phyloP scores from a whole-genome alignment of 2,113 vertebrate species.

The Hirundichthys speculiger region DNA sequence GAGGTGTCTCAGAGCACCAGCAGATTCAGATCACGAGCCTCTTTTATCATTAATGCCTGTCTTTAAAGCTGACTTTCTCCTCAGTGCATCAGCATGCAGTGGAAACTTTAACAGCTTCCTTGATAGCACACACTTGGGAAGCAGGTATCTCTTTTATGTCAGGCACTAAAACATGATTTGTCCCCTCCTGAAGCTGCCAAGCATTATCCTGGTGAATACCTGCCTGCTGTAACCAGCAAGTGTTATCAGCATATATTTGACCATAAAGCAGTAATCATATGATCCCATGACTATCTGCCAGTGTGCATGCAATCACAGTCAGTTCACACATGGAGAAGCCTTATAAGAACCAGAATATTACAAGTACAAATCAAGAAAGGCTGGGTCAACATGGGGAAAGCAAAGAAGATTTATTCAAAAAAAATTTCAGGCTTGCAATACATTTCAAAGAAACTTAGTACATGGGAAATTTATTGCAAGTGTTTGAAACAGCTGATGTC shows the following conservation, averaged over 20 bases:
- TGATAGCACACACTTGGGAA: neutral
- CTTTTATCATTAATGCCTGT: neutral
- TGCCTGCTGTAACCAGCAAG: neutral
- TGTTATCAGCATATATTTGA: neutral
- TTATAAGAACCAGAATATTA: too few relatives aligned
- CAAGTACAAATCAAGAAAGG: too few relatives aligned
- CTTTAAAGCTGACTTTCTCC: neutral
- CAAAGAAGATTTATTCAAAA: too few relatives aligned
- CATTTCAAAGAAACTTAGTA: too few relatives aligned
- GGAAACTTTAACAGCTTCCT: neutral
- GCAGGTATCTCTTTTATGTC: neutral
- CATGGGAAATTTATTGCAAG: too few relatives aligned
- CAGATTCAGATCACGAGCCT: neutral
- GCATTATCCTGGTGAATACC: neutral
- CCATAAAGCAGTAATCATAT: conserved; percentile 15
- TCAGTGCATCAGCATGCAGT: neutral
- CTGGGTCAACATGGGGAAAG: too few relatives aligned
- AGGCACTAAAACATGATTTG: neutral
- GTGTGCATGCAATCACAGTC: neutral
- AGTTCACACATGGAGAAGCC: too few relatives aligned
- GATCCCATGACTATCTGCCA: neutral
- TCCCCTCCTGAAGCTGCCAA: neutral
- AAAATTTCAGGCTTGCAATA: too few relatives aligned
- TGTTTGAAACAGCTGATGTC: too few relatives aligned
- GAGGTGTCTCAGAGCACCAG: neutral